Conservation (phyloP, 1,140 invertebrate species). For the Probaryconus sp. region DNA sequence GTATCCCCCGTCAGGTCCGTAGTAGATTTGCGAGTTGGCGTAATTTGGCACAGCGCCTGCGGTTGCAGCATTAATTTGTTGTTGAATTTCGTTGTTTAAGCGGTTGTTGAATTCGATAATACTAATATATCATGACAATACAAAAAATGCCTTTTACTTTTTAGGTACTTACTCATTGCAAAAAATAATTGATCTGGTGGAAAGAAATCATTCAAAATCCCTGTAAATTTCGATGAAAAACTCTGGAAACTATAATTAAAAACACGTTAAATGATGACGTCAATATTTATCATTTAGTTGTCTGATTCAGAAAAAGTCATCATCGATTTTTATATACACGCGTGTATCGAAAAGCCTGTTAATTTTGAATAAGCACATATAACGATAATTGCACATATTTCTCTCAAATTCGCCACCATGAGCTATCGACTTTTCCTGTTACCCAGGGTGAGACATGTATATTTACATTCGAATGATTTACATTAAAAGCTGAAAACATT, state of each 20-base stretch:
- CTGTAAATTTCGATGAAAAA: slow-evolving; percentile 48
- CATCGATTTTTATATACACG: slow-evolving; percentile 1
- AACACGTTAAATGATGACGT: slow-evolving; percentile 5
- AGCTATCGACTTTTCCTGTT: no score
- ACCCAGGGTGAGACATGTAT: no score
- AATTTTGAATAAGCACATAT: no score
- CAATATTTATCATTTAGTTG: not conserved
- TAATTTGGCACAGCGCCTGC: slow-evolving; percentile 49
- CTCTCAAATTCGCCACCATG: no score
- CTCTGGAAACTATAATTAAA: slow-evolving; percentile 48
- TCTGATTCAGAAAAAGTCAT: slow-evolving; percentile 50
- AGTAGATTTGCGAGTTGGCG: slow-evolving; percentile 40
- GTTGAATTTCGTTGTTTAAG: slow-evolving; percentile 55
- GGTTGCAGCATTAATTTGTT: slow-evolving; percentile 59
- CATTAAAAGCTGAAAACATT: no score
- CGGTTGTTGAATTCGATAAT: slow-evolving; percentile 58
- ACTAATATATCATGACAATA: slow-evolving; percentile 44
- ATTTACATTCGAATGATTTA: no score
- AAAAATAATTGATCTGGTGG: slow-evolving; percentile 50
- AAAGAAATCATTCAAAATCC: slow-evolving; percentile 45
- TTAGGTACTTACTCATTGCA: slow-evolving; percentile 49
- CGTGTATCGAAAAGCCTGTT: no score
- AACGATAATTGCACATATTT: no score
- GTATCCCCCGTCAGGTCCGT: slow-evolving; percentile 45
- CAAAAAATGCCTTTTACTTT: slow-evolving; percentile 23